Base-by-base conservation (phyloP, 2,113 vertebrate genomes). In the Rhipidura dahli region DNA sequence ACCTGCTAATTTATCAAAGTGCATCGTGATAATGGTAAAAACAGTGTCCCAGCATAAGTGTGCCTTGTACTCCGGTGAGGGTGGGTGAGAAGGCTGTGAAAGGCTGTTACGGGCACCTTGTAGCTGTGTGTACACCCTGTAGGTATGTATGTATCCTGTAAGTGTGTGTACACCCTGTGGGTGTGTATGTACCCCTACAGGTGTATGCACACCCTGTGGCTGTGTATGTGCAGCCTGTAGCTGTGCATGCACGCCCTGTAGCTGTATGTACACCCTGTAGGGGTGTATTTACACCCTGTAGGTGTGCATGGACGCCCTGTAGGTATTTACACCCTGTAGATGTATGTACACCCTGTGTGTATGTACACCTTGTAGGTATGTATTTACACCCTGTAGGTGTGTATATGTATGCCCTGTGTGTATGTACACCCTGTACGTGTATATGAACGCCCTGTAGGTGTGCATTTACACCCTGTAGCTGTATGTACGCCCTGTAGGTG, bases 21-120 rank as follows among this genome's bases (percentile, higher is more conserved):
- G 14, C 10, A 9, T 26, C 0, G 0, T 5, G 39, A 28, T 10
- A n/a, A 10, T 30, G 24, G 28, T 42, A 49, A 73, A 63, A 70
- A 7, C 17, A 23, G 20, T 2, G n/a, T 57, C 14, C 13, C 44
- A n/a, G 23, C 19, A 6, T 10, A 14, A 60, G 3, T 2, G 40
- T 33, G 7, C 20, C 19, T 56, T 23, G 28, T 23, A 9, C 39
- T 54, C 26, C 0, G 2, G 40, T 1, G 2, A 18, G 20, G 1
- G 6, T 10, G 21, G 24, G 45, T 0, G 0, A 21, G 24, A 60
- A 15, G 31, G 2, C 54, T 40, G 31, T 23, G 31, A 54, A 69
- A n/a, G 50, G 19, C 54, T 63, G 27, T 27, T 53, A 18, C 0
- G 4, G 37, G 18, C 12, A 18, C 16, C 8, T 8, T 33, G 49